Conservation (phyloP, 2,113 vertebrate genomes). For the Antennarius striatus region DNA sequence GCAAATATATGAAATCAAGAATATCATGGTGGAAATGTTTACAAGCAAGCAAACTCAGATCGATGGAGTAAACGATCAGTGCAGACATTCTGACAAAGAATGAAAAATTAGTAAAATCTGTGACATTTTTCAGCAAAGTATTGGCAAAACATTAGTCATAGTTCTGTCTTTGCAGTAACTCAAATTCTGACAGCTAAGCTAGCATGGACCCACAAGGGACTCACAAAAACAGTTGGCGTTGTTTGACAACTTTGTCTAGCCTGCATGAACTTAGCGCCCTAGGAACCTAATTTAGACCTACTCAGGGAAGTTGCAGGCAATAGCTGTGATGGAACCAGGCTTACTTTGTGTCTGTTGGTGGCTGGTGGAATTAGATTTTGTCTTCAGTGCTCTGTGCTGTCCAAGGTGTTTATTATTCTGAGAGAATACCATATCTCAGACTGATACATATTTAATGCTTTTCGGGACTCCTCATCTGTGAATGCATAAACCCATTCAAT, state of each 20-base stretch:
- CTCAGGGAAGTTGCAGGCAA: not conserved
- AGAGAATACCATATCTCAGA: conserved; percentile 53
- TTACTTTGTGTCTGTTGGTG: conserved; percentile 18
- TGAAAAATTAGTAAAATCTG: no score
- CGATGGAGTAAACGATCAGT: no score
- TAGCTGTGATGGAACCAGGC: conserved; percentile 9
- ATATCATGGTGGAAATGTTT: no score
- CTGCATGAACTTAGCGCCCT: no score
- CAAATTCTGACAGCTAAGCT: conserved; percentile 48
- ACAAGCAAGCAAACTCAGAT: no score
- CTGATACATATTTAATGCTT: conserved; percentile 69
- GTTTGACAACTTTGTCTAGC: no score
- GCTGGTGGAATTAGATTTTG: conserved; percentile 55
- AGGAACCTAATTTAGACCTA: no score
- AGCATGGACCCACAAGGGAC: conserved; percentile 45
- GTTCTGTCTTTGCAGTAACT: conserved; percentile 32
- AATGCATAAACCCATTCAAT: conserved; percentile 64
- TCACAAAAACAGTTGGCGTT: not conserved
- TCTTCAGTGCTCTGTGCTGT: conserved; percentile 41
- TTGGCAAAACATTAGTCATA: conserved; percentile 32
- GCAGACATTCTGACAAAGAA: no score
- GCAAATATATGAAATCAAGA: no score
- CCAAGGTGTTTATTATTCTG: conserved; percentile 63
- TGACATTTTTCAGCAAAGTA: not conserved
- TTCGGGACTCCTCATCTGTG: conserved; percentile 58